These are phyloP conservation scores for Charaxes varanes DNA, from an alignment of 1,140 invertebrate species.

Conservation along the genomic window DNA sequence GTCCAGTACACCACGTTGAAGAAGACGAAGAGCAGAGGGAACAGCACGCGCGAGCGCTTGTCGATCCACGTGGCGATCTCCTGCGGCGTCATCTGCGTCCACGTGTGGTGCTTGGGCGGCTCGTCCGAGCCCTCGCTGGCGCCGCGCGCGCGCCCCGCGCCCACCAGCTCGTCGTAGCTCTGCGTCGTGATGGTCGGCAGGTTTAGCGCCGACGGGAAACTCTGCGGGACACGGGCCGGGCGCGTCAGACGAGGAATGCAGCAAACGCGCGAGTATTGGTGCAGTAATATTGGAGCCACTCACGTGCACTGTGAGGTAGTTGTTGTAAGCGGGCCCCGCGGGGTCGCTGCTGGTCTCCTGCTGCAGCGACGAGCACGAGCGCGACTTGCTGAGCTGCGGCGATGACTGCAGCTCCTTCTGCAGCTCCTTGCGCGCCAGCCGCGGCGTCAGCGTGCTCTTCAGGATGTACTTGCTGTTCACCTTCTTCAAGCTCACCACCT, in stretches of 20 bases:
- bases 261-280: too few species aligned
- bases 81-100: constrained; percentile 90
- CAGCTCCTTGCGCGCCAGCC: constrained; percentile 80
- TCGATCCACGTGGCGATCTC: constrained; percentile 92
- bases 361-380: constrained; percentile 81
- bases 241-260: too few species aligned
- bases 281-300: too few species aligned
- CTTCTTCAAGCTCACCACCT: constrained; percentile 87
- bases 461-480: constrained; percentile 88
- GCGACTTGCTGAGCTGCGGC: constrained; percentile 77
- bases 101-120: constrained; percentile 70
- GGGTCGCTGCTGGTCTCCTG: constrained; percentile 71
- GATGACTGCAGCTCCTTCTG: constrained; percentile 76
- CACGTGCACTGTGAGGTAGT: constrained; percentile 85
- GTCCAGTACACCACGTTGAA: constrained; percentile 92
- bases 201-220: constrained; percentile 77
- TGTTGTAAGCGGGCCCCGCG: constrained; percentile 70
- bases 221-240: too few species aligned
- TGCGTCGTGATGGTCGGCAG: constrained; percentile 79
- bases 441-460: constrained; percentile 87
- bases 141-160: constrained; percentile 35
- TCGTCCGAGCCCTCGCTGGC: constrained; percentile 54
- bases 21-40: constrained; percentile 85
- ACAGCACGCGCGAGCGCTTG: constrained; percentile 83
- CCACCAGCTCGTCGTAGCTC: constrained; percentile 75